Base-by-base conservation (phyloP, 1,140 invertebrate species). In the Apis mellifera region DNA sequence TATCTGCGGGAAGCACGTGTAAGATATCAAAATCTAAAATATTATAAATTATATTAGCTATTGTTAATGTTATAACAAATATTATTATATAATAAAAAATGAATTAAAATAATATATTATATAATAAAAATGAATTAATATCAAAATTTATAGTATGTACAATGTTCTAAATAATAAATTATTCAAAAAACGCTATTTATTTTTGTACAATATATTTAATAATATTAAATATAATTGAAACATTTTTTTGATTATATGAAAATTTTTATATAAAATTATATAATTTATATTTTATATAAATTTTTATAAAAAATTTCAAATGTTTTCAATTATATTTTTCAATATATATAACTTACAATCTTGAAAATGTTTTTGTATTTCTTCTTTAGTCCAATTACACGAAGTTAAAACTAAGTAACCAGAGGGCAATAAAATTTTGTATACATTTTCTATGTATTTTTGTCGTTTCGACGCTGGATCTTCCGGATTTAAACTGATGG, bases 351-450 rank as follows among this genome's bases (percentile, higher is more conserved):
- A 92, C 92, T 93, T 90, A 95, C 95, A 90, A 76, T 94, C 91
- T 32, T 93, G 90, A 92, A 98, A 98, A 87, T 98, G 97, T 8
- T 94, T 91, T 12, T 95, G 82, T 48, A 99, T 91, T 93, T 99
- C 98, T 2, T 96, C 95, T 89, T 97, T 96, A 0, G 98, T 99
- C 97, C 98, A 99, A 92, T 99, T 99, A 93, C 98, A 99, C 0
- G 98, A 99, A 2, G 98, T 98, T 78, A 99, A 96, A 11, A 98
- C 94, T 82, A 99, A 97, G 57, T 96, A 91, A 52, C 97, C 97
- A 77, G 95, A 89, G 1, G 94, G 88, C n/a, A 90, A 87, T 42
- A 98, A 90, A 76, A 97, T 93, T 13, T 94, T 92, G 2, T 91
- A 75, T 0, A 98, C 94, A 89, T 96, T 97, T 21, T 95, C 85